These are phyloP conservation scores for Tangara arthus DNA, from an alignment of 2,797 vertebrate species.

Conservation along the genomic window DNA sequence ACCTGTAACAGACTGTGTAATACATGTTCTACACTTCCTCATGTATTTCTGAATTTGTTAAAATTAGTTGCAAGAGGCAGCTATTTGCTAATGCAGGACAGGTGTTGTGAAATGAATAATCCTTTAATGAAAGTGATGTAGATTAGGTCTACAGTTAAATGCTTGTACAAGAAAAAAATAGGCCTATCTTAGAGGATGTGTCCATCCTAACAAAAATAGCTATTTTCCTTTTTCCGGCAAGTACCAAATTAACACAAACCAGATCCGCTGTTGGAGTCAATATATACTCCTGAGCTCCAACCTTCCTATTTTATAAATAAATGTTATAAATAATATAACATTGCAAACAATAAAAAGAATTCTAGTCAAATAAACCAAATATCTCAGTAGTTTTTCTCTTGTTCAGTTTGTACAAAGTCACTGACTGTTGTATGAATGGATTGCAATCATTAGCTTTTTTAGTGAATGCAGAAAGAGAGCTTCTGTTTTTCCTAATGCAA, in stretches of 20 bases:
- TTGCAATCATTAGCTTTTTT: not conserved
- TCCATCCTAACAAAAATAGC: slow-evolving; percentile 10
- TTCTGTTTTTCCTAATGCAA: not conserved
- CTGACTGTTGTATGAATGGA: not conserved
- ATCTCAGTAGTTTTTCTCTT: not conserved
- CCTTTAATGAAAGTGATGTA: not conserved
- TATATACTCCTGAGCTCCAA: not conserved
- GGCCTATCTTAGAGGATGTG: not conserved
- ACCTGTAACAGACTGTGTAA: not conserved
- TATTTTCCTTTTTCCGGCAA: not conserved
- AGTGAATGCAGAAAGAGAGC: not conserved
- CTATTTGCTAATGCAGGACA: slow-evolving; percentile 8
- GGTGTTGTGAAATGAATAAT: not conserved
- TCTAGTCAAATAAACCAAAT: not conserved
- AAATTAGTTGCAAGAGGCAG: slow-evolving; percentile 28
- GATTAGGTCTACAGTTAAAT: slow-evolving; percentile 8
- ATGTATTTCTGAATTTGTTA: slow-evolving; percentile 3
- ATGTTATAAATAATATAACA: not conserved
- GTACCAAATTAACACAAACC: not conserved
- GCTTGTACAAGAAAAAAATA: not conserved
- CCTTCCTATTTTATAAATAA: not conserved
- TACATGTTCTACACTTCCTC: not conserved
- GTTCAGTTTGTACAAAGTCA: not conserved
- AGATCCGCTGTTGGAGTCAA: not conserved
- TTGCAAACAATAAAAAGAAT: not conserved